phyloP scores from a whole-genome alignment of 2,113 vertebrate species.

The Odobenus rosmarus region DNA sequence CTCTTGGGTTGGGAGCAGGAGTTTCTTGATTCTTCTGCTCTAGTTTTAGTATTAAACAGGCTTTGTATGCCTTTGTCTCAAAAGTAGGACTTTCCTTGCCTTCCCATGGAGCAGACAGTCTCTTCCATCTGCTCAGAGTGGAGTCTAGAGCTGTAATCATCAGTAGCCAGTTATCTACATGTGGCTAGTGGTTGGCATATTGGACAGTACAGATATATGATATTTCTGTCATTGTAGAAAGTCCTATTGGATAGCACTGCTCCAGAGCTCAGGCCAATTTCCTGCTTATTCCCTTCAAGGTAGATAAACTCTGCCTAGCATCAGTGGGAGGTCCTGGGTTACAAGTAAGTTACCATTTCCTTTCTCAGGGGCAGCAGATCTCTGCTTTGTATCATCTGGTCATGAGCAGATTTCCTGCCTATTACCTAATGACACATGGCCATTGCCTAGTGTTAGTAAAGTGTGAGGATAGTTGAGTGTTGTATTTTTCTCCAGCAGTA shows the following conservation, averaged over 20 bases:
- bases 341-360: background rate
- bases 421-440: background rate
- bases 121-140: background rate
- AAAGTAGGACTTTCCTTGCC: background rate
- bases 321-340: background rate
- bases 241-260: background rate
- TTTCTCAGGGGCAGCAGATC: background rate
- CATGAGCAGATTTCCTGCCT: background rate
- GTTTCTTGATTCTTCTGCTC: background rate
- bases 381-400: conserved; percentile 5
- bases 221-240: conserved; percentile 13
- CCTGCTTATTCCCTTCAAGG: background rate
- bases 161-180: background rate
- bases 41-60: background rate
- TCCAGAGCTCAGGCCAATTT: background rate
- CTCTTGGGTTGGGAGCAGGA: background rate
- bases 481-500: background rate
- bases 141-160: background rate
- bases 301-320: background rate
- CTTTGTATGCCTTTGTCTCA: background rate
- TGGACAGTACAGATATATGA: background rate
- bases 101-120: background rate
- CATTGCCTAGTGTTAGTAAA: background rate
- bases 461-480: background rate
- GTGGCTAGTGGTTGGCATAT: background rate